Conservation (phyloP, 2,797 vertebrate species). For the Tauraco hartlaubi region DNA sequence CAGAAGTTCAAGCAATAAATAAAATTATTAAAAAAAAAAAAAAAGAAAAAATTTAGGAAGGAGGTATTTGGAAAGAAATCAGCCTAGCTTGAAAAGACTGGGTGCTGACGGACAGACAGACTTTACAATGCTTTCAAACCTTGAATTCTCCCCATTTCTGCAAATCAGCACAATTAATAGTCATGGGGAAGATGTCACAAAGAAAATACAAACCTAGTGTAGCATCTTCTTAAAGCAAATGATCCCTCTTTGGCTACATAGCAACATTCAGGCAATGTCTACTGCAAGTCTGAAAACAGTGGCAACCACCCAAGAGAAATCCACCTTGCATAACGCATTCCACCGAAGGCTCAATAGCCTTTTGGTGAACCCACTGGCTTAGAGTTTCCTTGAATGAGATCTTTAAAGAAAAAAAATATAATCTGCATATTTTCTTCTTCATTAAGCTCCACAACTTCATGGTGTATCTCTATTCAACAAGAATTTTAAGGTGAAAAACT, state of each 20-base stretch:
- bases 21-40: background rate
- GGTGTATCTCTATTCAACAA: background rate
- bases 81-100: background rate
- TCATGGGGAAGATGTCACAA: background rate
- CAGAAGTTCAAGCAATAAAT: background rate
- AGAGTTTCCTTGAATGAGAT: constrained; percentile 49
- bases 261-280: constrained; percentile 56
- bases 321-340: constrained; percentile 25
- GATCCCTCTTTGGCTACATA: constrained; percentile 38
- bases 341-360: constrained; percentile 51
- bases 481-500: constrained; percentile 8
- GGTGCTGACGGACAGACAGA: background rate
- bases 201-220: background rate
- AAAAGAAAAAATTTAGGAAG: background rate
- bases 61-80: background rate
- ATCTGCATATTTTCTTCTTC: constrained; percentile 54
- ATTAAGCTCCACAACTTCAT: constrained; percentile 1
- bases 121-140: background rate
- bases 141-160: background rate
- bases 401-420: constrained; percentile 62
- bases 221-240: constrained; percentile 44
- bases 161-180: background rate
- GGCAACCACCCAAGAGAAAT: constrained; percentile 64
- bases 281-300: constrained; percentile 43
- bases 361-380: constrained; percentile 61